Conservation (phyloP, 2,113 vertebrate species). For the Echinops telfairi region DNA sequence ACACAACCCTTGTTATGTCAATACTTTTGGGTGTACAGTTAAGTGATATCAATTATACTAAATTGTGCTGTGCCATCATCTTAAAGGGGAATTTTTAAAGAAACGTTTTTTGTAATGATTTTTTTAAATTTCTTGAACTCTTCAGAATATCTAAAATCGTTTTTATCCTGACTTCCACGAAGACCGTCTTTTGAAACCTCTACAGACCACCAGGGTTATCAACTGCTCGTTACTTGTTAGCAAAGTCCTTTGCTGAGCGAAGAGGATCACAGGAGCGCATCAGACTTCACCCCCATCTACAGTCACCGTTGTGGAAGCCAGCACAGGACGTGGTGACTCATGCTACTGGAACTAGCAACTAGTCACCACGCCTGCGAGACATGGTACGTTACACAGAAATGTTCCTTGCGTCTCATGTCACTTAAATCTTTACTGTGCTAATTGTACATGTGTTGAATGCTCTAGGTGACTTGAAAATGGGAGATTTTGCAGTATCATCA, state of each 20-base stretch:
- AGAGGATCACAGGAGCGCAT: not conserved
- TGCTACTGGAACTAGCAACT: slow-evolving; percentile 43
- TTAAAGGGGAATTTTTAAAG: not conserved
- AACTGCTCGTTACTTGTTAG: not conserved
- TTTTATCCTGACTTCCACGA: not conserved
- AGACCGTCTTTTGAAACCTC: not conserved
- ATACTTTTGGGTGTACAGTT: not conserved
- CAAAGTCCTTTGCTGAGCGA: slow-evolving; percentile 24
- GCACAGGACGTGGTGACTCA: slow-evolving; percentile 31
- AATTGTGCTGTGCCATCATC: not conserved
- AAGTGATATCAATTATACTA: not conserved
- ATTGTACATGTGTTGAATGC: not conserved
- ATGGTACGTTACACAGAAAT: not conserved
- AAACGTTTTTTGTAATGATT: not conserved
- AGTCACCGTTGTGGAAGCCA: not conserved
- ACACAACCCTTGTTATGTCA: not conserved
- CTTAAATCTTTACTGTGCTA: not conserved
- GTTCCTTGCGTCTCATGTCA: slow-evolving; percentile 39
- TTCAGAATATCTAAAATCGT: slow-evolving; percentile 9
- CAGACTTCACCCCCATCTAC: not conserved
- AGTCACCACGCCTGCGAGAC: not conserved
- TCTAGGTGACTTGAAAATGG: not conserved
- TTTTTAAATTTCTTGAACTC: slow-evolving; percentile 8
- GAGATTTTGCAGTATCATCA: not conserved
- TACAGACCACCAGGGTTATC: not conserved